Base-by-base conservation (phyloP, 2,113 vertebrate species). In the Atrichornis clamosus region DNA sequence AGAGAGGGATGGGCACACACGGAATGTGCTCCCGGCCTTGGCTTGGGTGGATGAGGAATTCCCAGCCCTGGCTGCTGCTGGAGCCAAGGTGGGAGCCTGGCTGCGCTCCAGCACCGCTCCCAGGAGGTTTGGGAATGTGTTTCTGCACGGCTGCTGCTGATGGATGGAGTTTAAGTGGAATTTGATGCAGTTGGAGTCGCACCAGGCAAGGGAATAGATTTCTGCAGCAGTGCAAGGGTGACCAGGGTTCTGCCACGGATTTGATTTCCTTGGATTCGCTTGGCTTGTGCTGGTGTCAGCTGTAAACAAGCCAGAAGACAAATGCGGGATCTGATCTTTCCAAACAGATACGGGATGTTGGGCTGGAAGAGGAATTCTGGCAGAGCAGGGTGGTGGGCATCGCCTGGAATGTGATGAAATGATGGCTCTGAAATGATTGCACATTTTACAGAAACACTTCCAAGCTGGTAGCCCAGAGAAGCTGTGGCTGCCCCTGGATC, bases 241-340 rank as follows among this genome's bases (percentile, higher is more conserved):
- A 92, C 4, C 88, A 26, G 90, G 35, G 85, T 52, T 22, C 76
- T 88, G 90, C 47, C 77, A 80, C n/a, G 72, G 65, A 46, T 88
- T 74, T 6, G 55, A 18, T 78, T 88, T 44, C 90, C 88, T 74
- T 44, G 95, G 82, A 60, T 59, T 77, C 19, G 4, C 87, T 96
- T 13, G 74, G 91, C 85, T 87, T 16, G 72, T 20, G 41, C 80
- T 86, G 59, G 79, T 96, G 58, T 69, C 96, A 93, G 81, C 88
- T 86, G 41, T 49, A 41, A 92, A 77, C 65, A 55, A 91, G 87
- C 67, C 28, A 33, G 47, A 59, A 75, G 37, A 77, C 96, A 88
- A 79, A 93, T 2, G 3, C 55, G 20, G 20, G 44, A 7, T 11
- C 90, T 90, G 87, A 69, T 58, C 87, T 69, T 44, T 59, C 50